phyloP scores from a whole-genome alignment of 1,140 invertebrate genomes.

The Drosophila rufa region DNA sequence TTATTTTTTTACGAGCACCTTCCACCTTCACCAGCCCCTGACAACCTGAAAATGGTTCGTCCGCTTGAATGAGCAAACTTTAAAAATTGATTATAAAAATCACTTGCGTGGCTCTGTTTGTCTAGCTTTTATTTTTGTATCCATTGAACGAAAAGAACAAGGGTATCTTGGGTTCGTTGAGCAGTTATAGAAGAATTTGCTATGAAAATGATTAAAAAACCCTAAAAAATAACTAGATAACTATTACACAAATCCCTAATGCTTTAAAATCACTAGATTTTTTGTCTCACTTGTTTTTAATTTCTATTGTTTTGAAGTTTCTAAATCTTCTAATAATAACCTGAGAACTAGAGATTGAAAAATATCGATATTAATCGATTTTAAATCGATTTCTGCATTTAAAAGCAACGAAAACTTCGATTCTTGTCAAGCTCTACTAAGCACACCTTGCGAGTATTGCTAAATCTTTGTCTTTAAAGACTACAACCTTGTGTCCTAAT shows the following conservation, averaged over 20 bases:
- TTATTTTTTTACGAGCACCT: slow-evolving; percentile 6
- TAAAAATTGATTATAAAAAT: slow-evolving; percentile 61
- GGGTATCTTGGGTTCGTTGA: not conserved
- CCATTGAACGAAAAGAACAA: not conserved
- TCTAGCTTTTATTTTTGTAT: slow-evolving; percentile 12
- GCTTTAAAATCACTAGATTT: not conserved
- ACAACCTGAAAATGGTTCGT: slow-evolving; percentile 21
- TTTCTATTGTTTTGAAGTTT: not conserved
- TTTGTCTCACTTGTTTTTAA: too few relatives aligned
- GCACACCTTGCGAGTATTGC: too few relatives aligned
- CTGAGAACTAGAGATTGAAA: not conserved
- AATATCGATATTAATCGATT: not conserved
- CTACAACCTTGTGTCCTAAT: too few relatives aligned
- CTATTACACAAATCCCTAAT: too few relatives aligned
- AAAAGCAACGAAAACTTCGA: too few relatives aligned
- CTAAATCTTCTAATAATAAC: not conserved
- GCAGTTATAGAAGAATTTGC: not conserved
- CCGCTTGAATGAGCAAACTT: slow-evolving; percentile 32
- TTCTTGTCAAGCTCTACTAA: too few relatives aligned
- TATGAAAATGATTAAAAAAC: too few relatives aligned
- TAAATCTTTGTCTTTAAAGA: too few relatives aligned
- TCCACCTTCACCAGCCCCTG: not conserved
- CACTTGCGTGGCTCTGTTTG: slow-evolving; percentile 36
- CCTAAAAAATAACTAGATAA: too few relatives aligned
- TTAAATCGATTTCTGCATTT: not conserved